Conservation (phyloP, 2,113 vertebrate genomes). For the Microcebus murinus region DNA sequence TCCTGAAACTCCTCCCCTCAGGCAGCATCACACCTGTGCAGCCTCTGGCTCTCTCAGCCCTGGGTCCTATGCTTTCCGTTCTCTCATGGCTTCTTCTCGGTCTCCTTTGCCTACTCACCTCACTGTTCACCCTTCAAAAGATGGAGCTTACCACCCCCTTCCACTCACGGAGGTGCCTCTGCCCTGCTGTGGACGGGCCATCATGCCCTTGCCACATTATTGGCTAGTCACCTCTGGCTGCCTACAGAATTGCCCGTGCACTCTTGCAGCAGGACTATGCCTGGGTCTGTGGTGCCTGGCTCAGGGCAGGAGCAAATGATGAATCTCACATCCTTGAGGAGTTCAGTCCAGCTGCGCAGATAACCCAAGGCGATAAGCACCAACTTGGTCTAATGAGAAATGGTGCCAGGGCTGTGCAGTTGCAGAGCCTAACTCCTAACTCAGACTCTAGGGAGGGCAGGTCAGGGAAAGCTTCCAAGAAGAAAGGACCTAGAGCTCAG, state of each 20-base stretch:
- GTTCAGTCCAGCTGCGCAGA: too few species aligned
- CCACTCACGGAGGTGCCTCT: neutral
- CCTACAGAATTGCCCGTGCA: neutral
- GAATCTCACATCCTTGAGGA: too few species aligned
- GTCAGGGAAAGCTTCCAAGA: neutral
- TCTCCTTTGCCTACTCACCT: neutral
- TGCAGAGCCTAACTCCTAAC: too few species aligned
- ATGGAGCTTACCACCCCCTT: neutral
- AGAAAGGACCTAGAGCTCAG: neutral
- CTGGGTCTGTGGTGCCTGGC: neutral
- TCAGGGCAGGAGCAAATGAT: neutral
- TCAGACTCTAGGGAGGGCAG: neutral
- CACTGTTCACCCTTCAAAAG: neutral
- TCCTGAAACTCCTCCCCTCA: neutral
- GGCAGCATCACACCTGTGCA: fast-evolving
- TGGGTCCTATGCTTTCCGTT: too few species aligned
- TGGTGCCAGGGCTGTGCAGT: neutral
- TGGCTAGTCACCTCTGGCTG: neutral
- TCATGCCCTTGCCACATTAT: too few species aligned
- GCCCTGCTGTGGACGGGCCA: too few species aligned
- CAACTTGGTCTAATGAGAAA: neutral
- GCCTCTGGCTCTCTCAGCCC: neutral
- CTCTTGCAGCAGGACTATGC: neutral
- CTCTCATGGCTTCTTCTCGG: neutral
- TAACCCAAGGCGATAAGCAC: too few species aligned